phyloP scores from a whole-genome alignment of 2,797 vertebrate species.

The Uromys caudimaculatus region DNA sequence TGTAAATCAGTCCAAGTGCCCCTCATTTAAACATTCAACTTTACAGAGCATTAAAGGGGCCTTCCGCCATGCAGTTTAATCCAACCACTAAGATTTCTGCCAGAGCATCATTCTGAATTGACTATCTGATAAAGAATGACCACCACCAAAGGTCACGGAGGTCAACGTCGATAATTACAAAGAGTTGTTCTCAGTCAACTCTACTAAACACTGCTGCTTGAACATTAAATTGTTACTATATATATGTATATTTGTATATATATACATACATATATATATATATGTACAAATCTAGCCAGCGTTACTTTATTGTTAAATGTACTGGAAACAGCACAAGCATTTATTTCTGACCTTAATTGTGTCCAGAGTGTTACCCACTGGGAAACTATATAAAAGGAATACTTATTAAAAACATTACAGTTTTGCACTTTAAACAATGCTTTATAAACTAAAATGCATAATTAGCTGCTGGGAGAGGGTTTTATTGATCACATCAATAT shows the following conservation, averaged over 20 bases:
- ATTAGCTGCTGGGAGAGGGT: slow-evolving; percentile 83
- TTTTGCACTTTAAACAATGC: slow-evolving; percentile 82
- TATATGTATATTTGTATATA: background rate
- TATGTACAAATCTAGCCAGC: slow-evolving; percentile 87
- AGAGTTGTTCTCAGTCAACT: slow-evolving; percentile 89
- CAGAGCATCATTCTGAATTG: slow-evolving; percentile 89
- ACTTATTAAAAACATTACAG: slow-evolving; percentile 80
- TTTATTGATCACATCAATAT: slow-evolving; percentile 85
- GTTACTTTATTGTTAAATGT: slow-evolving; percentile 88
- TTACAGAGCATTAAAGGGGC: slow-evolving; percentile 91
- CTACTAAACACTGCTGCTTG: slow-evolving; percentile 87
- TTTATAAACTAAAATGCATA: slow-evolving; percentile 81
- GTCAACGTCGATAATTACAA: slow-evolving; percentile 91
- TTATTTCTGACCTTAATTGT: slow-evolving; percentile 88
- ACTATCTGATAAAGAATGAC: slow-evolving; percentile 91
- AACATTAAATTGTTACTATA: slow-evolving; percentile 91
- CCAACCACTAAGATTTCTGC: slow-evolving; percentile 90
- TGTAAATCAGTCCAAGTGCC: slow-evolving; percentile 90
- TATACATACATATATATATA: slow-evolving; percentile 63
- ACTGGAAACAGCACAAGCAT: slow-evolving; percentile 86
- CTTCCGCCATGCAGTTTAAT: slow-evolving; percentile 91
- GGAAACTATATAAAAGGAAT: slow-evolving; percentile 83
- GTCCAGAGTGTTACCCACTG: slow-evolving; percentile 83
- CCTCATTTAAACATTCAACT: slow-evolving; percentile 90
- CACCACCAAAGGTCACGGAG: slow-evolving; percentile 85